Base-by-base conservation (phyloP, 2,113 vertebrate genomes). In the Coryphaenoides rupestris region DNA sequence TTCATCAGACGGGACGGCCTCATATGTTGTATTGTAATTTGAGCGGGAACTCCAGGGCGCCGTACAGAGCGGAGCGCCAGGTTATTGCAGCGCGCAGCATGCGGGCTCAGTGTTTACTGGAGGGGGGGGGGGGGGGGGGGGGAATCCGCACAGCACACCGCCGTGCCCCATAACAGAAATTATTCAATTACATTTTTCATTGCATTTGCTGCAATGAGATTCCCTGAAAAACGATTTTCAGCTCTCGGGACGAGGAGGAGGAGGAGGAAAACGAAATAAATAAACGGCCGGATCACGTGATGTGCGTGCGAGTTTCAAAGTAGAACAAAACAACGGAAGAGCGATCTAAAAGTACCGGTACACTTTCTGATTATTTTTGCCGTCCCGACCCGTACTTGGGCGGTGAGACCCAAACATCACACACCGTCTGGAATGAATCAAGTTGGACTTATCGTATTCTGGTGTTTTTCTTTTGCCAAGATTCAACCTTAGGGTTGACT, bases 101-200 rank as follows among this genome's bases (percentile, higher is more conserved):
- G 84, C 79, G 40, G 77, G 81, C 80, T 59, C 65, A 58, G 76
- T 58, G 62, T 85, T 84, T 79, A 69, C 65, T 66, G 66, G n/a
- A n/a, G n/a, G n/a, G n/a, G n/a, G n/a, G n/a, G n/a, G n/a, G n/a
- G n/a, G n/a, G n/a, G n/a, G n/a, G n/a, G n/a, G n/a, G 69, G 81
- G 75, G 33, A 87, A 87, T 86, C 85, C 79, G 76, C 80, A 85
- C 81, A 84, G 87, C 74, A 84, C 79, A 62, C 78, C 45, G 14
- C 61, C 64, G 78, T 65, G 76, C 83, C 84, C 85, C 82, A 80
- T 80, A 86, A 86, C 79, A 76, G n/a, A 78, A 58, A 81, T 78
- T 76, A 84, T 85, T 88, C 85, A 88, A 86, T 88, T 86, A 84
- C 70, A 76, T 70, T 83, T n/a, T 83, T 76, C 69, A 87, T 81